Evolutionary conservation across 2,113 vertebrate species (phyloP).

Genomic region (Campylomormyrus tamandua): DNA sequence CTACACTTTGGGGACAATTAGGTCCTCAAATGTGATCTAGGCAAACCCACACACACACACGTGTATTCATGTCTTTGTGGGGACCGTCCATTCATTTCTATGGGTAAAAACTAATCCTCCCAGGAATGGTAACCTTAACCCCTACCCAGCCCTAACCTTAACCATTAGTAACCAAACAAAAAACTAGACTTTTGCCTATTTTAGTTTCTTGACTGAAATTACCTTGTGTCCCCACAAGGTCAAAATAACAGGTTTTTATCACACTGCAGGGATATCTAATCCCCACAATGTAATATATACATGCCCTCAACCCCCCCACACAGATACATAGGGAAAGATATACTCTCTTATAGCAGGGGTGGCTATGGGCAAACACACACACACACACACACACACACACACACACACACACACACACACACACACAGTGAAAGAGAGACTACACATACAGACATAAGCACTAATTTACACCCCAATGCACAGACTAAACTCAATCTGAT

Average conservation of each 20-base stretch:
- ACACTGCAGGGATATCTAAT: background rate
- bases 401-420: too few species aligned
- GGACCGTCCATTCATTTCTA: too few species aligned
- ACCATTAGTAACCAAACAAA: too few species aligned
- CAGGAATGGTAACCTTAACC: background rate
- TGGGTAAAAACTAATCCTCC: background rate
- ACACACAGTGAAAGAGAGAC: background rate
- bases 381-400: too few species aligned
- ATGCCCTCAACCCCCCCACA: background rate
- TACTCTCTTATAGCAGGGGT: background rate
- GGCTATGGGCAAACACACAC: background rate
- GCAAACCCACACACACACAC: background rate
- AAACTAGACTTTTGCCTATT: background rate
- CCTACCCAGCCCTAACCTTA: background rate
- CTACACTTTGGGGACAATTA: too few species aligned
- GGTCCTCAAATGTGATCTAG: too few species aligned
- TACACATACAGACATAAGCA: background rate
- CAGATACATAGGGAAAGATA: background rate
- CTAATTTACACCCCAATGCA: background rate
- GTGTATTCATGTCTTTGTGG: background rate
- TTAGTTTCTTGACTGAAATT: background rate
- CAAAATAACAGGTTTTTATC: background rate
- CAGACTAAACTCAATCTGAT: background rate
- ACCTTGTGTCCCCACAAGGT: background rate
- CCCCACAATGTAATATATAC: background rate